Base-by-base conservation (phyloP, 2,888 invertebrate species). In the Hypomecis atomaria region DNA sequence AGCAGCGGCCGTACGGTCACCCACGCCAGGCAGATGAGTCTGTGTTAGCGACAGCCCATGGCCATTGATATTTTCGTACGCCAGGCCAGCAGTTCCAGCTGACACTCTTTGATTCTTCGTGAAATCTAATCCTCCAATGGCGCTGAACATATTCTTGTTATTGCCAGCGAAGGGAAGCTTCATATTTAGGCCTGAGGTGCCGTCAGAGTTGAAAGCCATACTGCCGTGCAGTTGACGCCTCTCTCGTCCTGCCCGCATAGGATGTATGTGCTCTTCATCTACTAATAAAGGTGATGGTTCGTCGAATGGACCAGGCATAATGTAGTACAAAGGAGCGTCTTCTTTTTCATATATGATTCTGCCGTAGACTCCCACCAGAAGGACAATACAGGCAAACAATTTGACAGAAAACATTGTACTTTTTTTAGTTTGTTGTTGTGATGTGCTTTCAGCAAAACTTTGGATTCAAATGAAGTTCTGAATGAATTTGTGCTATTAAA, bases 11-110 rank as follows among this genome's bases (percentile, higher is more conserved):
- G 79, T 8, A 52, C 81, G 78, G 38, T 84, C 71, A 0, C 81
- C 84, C 44, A 82, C 78, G 34, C 74, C 70, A 0, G 85, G 84
- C 11, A 83, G 73, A 33, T 76, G 77, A 3, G 74, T 77, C 4
- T 77, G 70, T 1, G 79, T 79, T 4, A 84, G 49, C 8, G 77
- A 76, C 1, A 81, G 62, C 0, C 81, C 81, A 62, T 87, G 85
- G 5, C 87, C 87, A 5, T 78, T 73, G 0, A 72, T 68, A 64
- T 85, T 84, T 47, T 86, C 82, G 0, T 79, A 70, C 1, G 82
- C 78, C 61, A 86, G 11, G 9, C 87, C 86, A 55, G 75, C 77
- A 5, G 79, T 78, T 38, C 75, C 75, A 0, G 81, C 66, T 3
- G 75, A 71, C 5, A 79, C 45, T 10, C 71, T 62, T 33, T 49